A percentile compares a stretch with the other conserved stretches of the same genome.
These are phyloP conservation scores for Mesitornis unicolor DNA, from an alignment of 2,113 vertebrate genomes.

Conservation along the genomic window DNA sequence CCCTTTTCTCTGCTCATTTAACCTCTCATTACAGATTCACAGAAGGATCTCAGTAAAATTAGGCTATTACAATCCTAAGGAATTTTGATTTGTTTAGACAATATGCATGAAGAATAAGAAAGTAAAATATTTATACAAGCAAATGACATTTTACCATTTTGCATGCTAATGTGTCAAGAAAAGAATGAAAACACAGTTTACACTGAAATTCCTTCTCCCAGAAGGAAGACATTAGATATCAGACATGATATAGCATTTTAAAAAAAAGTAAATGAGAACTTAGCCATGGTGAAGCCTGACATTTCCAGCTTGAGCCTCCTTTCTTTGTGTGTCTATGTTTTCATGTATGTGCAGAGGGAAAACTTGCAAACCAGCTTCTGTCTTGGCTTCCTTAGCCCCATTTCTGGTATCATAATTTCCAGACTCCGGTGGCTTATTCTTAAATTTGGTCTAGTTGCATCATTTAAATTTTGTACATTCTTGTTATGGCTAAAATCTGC, in stretches of 20 bases:
- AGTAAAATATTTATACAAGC: slow-evolving; percentile 12
- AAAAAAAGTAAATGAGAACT: not conserved
- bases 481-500: not conserved
- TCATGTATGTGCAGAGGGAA: not conserved
- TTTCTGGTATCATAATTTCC: not conserved
- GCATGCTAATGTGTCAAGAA: not conserved
- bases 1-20: not conserved
- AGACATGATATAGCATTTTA: not conserved
- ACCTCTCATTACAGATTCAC: not conserved
- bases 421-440: not conserved
- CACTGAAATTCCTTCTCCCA: not conserved
- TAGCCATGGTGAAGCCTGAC: not conserved
- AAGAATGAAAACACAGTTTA: not conserved
- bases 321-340: not conserved
- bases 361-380: not conserved
- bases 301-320: not conserved
- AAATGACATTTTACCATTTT: not conserved
- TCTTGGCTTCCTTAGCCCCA: not conserved
- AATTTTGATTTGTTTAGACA: not conserved
- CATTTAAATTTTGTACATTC: not conserved
- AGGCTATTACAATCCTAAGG: not conserved
- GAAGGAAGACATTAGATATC: not conserved
- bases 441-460: not conserved
- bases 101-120: not conserved
- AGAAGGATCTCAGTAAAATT: not conserved